These are phyloP conservation scores for Prionace glauca DNA, from an alignment of 2,797 vertebrate species.

Conservation along the genomic window DNA sequence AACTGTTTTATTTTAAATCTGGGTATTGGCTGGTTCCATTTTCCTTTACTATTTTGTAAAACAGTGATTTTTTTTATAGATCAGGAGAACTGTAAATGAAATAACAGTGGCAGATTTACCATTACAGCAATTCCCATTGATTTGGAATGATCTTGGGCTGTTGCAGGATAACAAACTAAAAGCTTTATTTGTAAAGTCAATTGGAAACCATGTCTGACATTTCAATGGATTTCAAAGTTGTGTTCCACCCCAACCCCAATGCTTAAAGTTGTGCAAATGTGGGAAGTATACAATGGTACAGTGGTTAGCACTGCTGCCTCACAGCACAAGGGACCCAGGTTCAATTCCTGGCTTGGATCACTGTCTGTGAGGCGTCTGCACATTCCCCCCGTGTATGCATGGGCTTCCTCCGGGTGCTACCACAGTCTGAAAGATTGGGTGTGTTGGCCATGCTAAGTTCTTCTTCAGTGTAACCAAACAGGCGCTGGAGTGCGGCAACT, in stretches of 20 bases:
- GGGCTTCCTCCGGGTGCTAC: too few relatives aligned
- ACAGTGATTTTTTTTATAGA: not conserved
- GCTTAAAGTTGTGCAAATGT: constrained; percentile 43
- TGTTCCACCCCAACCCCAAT: not conserved
- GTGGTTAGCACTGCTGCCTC: too few relatives aligned
- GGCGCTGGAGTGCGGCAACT: too few relatives aligned
- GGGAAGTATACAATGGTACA: too few relatives aligned
- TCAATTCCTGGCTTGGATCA: too few relatives aligned
- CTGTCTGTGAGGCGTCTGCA: too few relatives aligned
- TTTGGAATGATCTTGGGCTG: not conserved
- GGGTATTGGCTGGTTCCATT: not conserved
- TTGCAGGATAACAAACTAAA: not conserved
- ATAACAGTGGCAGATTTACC: not conserved
- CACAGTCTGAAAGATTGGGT: too few relatives aligned
- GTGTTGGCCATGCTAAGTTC: too few relatives aligned
- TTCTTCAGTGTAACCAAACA: too few relatives aligned
- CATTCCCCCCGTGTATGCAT: too few relatives aligned
- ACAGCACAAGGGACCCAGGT: too few relatives aligned
- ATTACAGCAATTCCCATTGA: not conserved
- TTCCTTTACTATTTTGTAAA: not conserved
- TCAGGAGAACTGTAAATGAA: not conserved
- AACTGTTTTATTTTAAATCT: not conserved
- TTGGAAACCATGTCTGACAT: not conserved
- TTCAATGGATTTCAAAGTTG: not conserved
- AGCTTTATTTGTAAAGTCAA: not conserved